Base-by-base conservation (phyloP, 2,888 invertebrate species). In the Cryptophagus acutangulus region DNA sequence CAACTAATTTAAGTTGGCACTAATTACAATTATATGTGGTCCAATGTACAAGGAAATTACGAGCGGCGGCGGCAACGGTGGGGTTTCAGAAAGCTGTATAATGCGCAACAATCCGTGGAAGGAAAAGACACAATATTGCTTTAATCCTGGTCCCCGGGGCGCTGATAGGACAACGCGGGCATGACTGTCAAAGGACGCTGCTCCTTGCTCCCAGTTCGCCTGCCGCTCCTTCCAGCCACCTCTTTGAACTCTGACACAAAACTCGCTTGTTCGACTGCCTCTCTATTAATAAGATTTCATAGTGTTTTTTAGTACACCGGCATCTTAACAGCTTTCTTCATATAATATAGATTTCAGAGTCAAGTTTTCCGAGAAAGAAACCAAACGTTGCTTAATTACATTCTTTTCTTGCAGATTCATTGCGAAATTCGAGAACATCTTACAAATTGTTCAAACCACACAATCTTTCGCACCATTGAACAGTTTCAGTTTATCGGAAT, bases 71-170 rank as follows among this genome's bases (percentile, higher is more conserved):
- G 29, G 29, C 6, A 13, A 29, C 4, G 10, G 29, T n/a, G n/a
- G n/a, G n/a, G n/a, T 20, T 9, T 20, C 6, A 6, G 26, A 3
- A n/a, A n/a, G n/a, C 26, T 26, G 4, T 26, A 26, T 26, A 26
- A 26, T 26, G 26, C 26, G 26, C 26, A 45, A 42, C 43, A 49
- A 44, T 42, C 46, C 49, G 40, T 30, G 55, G 53, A 57, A 57
- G 58, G 56, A 58, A 59, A 58, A 52, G 58, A 55, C 56, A 61
- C 61, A 59, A 60, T 61, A 61, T 62, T 60, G 54, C 61, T 59
- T 61, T 61, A 62, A 62, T 61, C 61, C 57, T 51, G 50, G 47
- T 51, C 57, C 40, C 36, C 14, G 26, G 31, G 40, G 40, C 36
- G 37, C 54, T 39, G 45, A 45, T 51, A 49, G 51, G 49, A 41